Evolutionary conservation across 2,113 vertebrate species (phyloP), one percentile per base, ranked within the genome.

Genomic region (Salvator merianae): DNA sequence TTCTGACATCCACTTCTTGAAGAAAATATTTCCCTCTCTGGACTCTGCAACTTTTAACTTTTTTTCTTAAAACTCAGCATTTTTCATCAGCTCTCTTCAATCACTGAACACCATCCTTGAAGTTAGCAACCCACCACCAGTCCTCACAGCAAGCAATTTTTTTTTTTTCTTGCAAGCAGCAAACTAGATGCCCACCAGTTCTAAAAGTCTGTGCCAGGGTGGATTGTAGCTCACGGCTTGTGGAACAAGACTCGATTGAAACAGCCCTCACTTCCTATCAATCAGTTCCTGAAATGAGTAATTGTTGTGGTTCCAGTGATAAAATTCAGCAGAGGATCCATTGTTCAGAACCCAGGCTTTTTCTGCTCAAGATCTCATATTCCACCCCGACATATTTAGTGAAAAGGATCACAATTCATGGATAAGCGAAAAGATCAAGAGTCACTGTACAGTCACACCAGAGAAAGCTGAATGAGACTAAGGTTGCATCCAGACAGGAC

Each of bases 1-100:
- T 36, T 65, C 55, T 81, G 40, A 85, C 76, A 8, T 59, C 30
- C 3, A 3, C 59, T 20, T 83, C 63, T 82, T 83, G 87, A 87
- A 69, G 38, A 79, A 82, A 53, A 26, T 71, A 20, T 32, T 87
- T 78, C 86, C 5, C 86, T 75, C 79, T 81, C 68, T 5, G 0
- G 22, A 84, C 90, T 43, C 62, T 28, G 73, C 63, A 74, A 40
- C 34, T 55, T 76, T n/a, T 70, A 59, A 66, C n/a, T 55, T n/a
- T 12, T 22, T 47, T 47, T 79, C 74, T 62, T n/a, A 53, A 65
- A 84, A 53, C 34, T 77, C 75, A 84, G 20, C 53, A 73, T 74
- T 82, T 63, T 32, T 62, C 22, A 47, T 71, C 53, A 28, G 66
- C n/a, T 71, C 38, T 32, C 47, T 84, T 84, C 50, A 78, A 34